A percentile compares a stretch with the other conserved stretches of the same genome.
phyloP scores from a whole-genome alignment of 2,113 vertebrate genomes.

The Anseranas semipalmata region DNA sequence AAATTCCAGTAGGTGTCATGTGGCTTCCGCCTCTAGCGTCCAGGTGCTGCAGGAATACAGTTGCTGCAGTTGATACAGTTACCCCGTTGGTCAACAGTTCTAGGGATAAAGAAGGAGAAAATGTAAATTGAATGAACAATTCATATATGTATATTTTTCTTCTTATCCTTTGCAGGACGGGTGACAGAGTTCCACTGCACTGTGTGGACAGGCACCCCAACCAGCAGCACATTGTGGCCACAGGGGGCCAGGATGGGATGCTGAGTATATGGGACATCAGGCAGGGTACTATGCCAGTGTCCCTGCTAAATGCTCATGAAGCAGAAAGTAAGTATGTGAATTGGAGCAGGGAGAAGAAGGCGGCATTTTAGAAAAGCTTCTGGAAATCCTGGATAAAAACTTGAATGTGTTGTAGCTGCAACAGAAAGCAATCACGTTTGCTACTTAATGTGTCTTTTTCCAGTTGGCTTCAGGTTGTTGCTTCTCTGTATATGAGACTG shows the following conservation, averaged over 20 bases:
- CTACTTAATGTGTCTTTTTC: not conserved
- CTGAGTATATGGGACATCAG: conserved; percentile 96
- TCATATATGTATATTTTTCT: not conserved
- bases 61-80: fast-evolving
- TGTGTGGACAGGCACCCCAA: conserved; percentile 95
- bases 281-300: conserved; percentile 88
- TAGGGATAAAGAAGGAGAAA: not conserved
- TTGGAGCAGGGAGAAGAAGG: not conserved
- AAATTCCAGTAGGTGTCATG: not conserved
- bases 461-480: not conserved
- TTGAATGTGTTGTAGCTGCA: not conserved
- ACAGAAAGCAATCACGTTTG: not conserved
- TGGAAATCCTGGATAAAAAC: not conserved
- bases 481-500: not conserved
- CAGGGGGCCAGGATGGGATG: conserved; percentile 96
- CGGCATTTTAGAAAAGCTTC: not conserved
- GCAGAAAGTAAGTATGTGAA: conserved; percentile 88
- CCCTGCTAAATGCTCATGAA: conserved; percentile 93
- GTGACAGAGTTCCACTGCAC: conserved; percentile 91
- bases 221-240: conserved; percentile 96
- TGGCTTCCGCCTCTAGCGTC: not conserved
- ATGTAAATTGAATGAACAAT: not conserved
- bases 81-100: not conserved
- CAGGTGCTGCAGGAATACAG: not conserved
- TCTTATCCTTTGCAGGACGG: conserved; percentile 76